Evolutionary conservation across 2,113 vertebrate genomes (phyloP).

Genomic region (Platichthys flesus): DNA sequence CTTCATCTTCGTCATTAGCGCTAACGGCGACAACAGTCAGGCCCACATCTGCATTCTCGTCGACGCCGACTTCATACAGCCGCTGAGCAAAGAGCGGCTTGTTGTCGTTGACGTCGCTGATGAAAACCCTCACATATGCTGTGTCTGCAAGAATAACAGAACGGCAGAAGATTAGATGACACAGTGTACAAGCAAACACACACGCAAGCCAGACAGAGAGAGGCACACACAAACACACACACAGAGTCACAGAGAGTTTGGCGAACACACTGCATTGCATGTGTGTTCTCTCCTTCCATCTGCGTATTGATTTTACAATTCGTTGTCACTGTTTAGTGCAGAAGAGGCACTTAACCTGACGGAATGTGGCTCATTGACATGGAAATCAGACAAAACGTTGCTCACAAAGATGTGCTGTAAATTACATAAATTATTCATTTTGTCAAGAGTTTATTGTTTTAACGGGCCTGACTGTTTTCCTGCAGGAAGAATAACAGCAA

Average conservation of each 20-base stretch:
- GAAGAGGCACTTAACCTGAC: conserved; percentile 64
- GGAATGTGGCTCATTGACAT: conserved; percentile 65
- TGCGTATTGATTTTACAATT: conserved; percentile 61
- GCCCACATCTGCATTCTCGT: conserved; percentile 89
- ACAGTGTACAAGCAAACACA: neutral
- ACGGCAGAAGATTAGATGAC: conserved; percentile 41
- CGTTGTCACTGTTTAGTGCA: conserved; percentile 59
- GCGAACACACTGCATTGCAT: conserved; percentile 1
- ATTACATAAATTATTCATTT: conserved; percentile 79
- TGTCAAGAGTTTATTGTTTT: conserved; percentile 60
- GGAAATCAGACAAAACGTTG: conserved; percentile 80
- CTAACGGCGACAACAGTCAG: conserved; percentile 84
- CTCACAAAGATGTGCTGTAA: conserved; percentile 76
- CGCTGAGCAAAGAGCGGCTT: conserved; percentile 86
- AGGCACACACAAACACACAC: conserved; percentile 19
- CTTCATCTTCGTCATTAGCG: conserved; percentile 90
- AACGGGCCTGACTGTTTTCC: conserved; percentile 20
- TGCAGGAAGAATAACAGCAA: conserved; percentile 48
- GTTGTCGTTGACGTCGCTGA: conserved; percentile 95
- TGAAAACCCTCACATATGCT: conserved; percentile 87
- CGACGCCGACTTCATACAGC: conserved; percentile 86
- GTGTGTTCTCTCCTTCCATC: conserved; percentile 38
- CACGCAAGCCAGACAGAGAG: neutral
- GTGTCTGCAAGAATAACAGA: conserved; percentile 82
- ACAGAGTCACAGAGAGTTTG: neutral